Base-by-base conservation (phyloP, 2,888 invertebrate genomes). In the Mayetiola destructor region DNA sequence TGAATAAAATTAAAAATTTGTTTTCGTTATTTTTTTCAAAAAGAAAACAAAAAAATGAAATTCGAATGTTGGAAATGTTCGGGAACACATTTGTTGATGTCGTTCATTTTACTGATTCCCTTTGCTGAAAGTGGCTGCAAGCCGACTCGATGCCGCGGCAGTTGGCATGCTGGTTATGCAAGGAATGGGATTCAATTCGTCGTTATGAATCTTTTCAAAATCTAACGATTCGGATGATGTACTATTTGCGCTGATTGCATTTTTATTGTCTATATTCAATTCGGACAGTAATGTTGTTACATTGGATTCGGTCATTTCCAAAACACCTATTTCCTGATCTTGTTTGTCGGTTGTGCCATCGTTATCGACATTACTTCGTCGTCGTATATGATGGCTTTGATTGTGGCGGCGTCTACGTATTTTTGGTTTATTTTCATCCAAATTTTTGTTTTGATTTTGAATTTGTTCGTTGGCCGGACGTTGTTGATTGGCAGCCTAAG, bases 201-300 rank as follows among this genome's bases (percentile, higher is more conserved):
- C 48, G n/a, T 3, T 27, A 14, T 48, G 23, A 16, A 48, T 48
- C 27, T 48, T 48, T 12, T 48, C 48, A n/a, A 48, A 48, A n/a
- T 48, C 48, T 16, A 48, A 6, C n/a, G 48, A 48, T 27, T 48
- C 48, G 20, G 48, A 48, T 48, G 48, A 48, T n/a, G 48, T 48
- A 27, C 48, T 48, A 12, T 48, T 48, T 23, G 48, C 48, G 27
- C 27, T 48, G 42, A 23, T 42, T 14, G 23, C 12, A 23, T 10
- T 12, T 48, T 48, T 4, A 14, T 21, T 8, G 42, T 27, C 27
- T 27, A 48, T 48, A n/a, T 27, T 48, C 2, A 48, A 27, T 14
- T 48, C 48, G n/a, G 27, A 27, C 23, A 48, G n/a, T 16, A 48
- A 27, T 2, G 27, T 48, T 6, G 48, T 48, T 1, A 48, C 6